These are phyloP conservation scores for Pipistrellus kuhlii DNA, from an alignment of 2,797 vertebrate species.

Conservation along the genomic window DNA sequence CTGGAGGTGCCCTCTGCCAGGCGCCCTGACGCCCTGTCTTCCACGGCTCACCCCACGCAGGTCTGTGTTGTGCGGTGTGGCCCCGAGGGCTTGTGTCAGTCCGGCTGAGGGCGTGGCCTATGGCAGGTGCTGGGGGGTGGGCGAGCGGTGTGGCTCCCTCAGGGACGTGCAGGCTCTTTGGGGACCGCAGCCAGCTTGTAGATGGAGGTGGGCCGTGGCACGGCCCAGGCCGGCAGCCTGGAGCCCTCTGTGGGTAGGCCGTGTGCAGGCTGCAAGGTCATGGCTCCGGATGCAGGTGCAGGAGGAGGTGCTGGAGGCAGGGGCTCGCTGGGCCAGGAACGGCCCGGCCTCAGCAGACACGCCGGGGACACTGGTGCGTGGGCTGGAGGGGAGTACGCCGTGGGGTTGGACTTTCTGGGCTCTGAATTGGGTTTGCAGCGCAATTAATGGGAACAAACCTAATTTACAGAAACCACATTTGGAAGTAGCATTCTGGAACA, in stretches of 20 bases:
- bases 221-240: background rate
- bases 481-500: background rate
- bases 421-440: background rate
- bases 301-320: background rate
- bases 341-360: background rate
- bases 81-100: background rate
- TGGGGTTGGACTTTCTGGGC: background rate
- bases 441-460: conserved; percentile 36
- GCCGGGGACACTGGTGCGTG: too few species aligned
- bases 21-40: background rate
- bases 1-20: too few species aligned
- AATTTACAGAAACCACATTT: background rate
- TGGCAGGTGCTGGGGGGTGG: background rate
- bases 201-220: background rate
- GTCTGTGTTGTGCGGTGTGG: too few species aligned
- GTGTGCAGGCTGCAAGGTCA: background rate
- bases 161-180: background rate
- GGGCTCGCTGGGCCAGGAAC: accelerated
- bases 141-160: background rate
- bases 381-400: background rate
- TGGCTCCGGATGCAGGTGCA: background rate
- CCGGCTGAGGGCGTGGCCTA: background rate
- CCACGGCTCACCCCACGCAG: background rate
- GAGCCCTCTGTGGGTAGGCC: background rate
- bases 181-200: background rate